phyloP scores from a whole-genome alignment of 2,113 vertebrate genomes.

The Pavo muticus region DNA sequence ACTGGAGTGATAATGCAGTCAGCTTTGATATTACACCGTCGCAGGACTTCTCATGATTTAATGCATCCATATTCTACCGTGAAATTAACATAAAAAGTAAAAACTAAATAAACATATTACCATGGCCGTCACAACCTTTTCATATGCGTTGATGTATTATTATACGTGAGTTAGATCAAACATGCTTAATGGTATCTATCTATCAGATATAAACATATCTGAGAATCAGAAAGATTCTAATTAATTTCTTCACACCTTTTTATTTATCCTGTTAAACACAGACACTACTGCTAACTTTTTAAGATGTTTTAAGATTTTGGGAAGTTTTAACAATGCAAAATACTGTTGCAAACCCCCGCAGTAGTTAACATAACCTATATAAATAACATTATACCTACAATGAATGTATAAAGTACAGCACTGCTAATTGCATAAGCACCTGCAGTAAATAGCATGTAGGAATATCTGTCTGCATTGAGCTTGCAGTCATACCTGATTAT shows the following conservation, averaged over 20 bases:
- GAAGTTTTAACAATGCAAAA: neutral
- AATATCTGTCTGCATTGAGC: neutral
- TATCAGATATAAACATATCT: no score
- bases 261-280: neutral
- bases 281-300: neutral
- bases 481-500: neutral
- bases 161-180: neutral
- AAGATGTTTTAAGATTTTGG: neutral
- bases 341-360: neutral
- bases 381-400: neutral
- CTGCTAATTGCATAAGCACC: neutral
- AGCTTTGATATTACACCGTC: constrained; percentile 85
- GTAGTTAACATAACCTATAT: neutral
- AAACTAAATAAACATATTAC: constrained; percentile 8
- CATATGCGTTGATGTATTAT: neutral
- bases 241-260: neutral
- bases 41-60: constrained; percentile 81
- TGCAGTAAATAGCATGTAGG: neutral
- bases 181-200: no score
- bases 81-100: constrained; percentile 33
- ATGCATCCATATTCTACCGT: constrained; percentile 83
- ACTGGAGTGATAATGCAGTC: constrained; percentile 89
- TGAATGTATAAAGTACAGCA: neutral
- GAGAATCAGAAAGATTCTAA: neutral
- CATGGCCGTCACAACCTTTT: neutral